Conservation (phyloP, 2,113 vertebrate genomes). For the Egretta garzetta region DNA sequence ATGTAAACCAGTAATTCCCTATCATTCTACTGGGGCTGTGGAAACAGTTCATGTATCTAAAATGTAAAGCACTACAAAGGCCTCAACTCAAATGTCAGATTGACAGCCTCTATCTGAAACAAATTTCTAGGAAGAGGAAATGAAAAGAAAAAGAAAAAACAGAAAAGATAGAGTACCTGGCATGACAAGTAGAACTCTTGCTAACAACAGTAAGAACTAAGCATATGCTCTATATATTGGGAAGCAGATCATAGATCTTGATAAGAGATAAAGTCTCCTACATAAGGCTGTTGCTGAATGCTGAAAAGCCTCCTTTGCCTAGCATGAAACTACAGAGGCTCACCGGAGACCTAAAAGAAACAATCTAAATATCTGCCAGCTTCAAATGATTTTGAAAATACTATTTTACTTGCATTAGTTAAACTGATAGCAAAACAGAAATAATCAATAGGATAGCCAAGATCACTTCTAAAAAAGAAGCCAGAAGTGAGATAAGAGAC, state of each 20-base stretch:
- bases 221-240: background rate
- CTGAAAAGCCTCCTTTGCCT: background rate
- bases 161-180: fast-evolving
- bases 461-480: background rate
- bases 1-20: background rate
- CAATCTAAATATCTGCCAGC: background rate
- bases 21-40: background rate
- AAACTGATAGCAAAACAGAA: background rate
- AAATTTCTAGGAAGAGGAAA: background rate
- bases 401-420: background rate
- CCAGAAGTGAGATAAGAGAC: background rate
- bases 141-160: background rate
- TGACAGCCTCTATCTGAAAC: background rate
- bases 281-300: background rate
- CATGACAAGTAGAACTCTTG: background rate
- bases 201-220: background rate
- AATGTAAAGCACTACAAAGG: background rate
- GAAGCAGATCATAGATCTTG: background rate
- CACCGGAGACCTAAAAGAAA: background rate
- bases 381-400: background rate
- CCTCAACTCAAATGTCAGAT: background rate
- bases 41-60: background rate
- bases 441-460: background rate
- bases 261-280: background rate
- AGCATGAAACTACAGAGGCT: background rate